Conservation (phyloP, 2,888 invertebrate genomes). For the Iselma pallidipennis region DNA sequence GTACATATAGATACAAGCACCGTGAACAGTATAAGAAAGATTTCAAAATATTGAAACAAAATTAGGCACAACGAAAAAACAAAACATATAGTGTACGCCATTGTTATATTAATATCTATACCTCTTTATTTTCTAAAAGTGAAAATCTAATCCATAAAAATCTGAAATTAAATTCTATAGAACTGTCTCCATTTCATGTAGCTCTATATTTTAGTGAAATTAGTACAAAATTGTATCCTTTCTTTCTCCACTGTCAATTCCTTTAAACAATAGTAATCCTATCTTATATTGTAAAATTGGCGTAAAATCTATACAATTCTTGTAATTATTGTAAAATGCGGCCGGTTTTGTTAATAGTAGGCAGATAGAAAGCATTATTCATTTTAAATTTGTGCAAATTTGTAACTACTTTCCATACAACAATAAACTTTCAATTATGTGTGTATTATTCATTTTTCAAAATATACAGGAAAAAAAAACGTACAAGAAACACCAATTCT, state of each 20-base stretch:
- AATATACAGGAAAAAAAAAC: not conserved
- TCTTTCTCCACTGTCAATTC: not conserved
- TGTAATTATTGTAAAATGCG: not conserved
- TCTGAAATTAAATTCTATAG: not conserved
- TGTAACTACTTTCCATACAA: not conserved
- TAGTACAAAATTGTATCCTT: not conserved
- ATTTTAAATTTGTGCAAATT: not conserved
- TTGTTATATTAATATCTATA: too few species aligned
- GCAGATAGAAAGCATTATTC: not conserved
- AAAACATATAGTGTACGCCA: too few species aligned
- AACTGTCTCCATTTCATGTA: not conserved
- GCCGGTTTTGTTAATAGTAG: not conserved
- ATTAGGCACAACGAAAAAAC: too few species aligned
- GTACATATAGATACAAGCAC: too few species aligned
- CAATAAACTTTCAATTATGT: not conserved
- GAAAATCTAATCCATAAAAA: not conserved
- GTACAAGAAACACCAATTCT: not conserved
- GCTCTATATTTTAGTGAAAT: not conserved
- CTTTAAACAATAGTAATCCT: not conserved
- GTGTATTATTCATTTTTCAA: not conserved
- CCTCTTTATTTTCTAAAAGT: not conserved
- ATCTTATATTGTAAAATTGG: not conserved
- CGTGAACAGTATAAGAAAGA: too few species aligned
- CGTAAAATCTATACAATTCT: slow-evolving; percentile 1
- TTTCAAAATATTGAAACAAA: too few species aligned